Conservation (phyloP, 2,888 invertebrate genomes). For the Pandemis cinnamomeana region DNA sequence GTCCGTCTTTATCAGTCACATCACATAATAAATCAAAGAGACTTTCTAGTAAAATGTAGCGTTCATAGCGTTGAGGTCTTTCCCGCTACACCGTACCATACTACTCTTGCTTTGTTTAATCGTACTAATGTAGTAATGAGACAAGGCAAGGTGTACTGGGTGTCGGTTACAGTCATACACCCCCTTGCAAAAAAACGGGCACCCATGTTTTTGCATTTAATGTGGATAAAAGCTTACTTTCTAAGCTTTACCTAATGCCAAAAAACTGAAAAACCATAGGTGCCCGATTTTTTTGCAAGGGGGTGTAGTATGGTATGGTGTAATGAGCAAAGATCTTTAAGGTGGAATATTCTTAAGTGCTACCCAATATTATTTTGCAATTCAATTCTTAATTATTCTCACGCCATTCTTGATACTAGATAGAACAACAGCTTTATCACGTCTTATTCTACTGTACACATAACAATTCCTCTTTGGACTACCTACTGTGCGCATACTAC, state of each 20-base stretch:
- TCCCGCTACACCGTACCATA: too few relatives aligned
- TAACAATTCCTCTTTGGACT: conserved; percentile 28
- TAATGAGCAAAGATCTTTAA: not conserved
- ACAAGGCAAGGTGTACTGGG: too few relatives aligned
- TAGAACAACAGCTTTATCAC: conserved; percentile 13
- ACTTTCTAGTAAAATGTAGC: not conserved
- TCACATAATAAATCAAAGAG: not conserved
- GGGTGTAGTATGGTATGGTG: too few relatives aligned
- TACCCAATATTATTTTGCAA: not conserved
- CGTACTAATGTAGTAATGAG: too few relatives aligned
- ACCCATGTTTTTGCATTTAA: too few relatives aligned
- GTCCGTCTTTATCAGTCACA: not conserved
- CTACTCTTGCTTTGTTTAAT: too few relatives aligned
- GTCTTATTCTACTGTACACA: conserved; percentile 33
- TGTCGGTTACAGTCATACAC: too few relatives aligned
- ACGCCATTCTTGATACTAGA: conserved; percentile 3
- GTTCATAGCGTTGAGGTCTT: not conserved
- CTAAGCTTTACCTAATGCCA: too few relatives aligned
- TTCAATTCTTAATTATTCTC: not conserved
- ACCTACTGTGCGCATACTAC: conserved; percentile 30
- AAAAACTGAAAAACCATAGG: too few relatives aligned
- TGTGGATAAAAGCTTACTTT: too few relatives aligned
- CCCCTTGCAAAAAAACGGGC: too few relatives aligned
- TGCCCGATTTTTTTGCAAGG: too few relatives aligned
- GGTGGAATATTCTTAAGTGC: not conserved